Percentiles rank a stretch among this genome's conserved stretches.
These are phyloP conservation scores for Ochlodes sylvanus DNA, from an alignment of 2,888 invertebrate genomes.

Conservation along the genomic window DNA sequence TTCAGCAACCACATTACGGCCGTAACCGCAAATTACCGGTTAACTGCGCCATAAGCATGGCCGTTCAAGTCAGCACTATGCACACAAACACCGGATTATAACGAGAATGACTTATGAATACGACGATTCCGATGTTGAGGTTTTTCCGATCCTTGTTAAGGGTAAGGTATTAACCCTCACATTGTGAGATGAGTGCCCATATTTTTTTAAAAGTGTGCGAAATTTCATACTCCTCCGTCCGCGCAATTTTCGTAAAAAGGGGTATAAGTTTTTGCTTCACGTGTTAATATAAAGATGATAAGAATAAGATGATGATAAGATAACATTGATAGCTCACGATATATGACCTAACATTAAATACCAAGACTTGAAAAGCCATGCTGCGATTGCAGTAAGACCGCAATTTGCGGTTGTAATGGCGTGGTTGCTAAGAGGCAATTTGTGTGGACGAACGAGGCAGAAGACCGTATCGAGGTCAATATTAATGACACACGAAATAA, in stretches of 20 bases:
- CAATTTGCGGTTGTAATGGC: slow-evolving; percentile 49
- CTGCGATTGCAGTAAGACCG: slow-evolving; percentile 40
- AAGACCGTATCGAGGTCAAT: slow-evolving; percentile 17
- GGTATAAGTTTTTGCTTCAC: too few relatives aligned
- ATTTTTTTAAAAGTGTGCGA: too few relatives aligned
- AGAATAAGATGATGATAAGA: too few relatives aligned
- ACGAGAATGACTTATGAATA: neutral
- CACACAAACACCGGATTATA: slow-evolving; percentile 14
- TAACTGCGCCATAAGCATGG: slow-evolving; percentile 28
- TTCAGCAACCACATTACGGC: slow-evolving; percentile 28
- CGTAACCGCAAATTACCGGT: slow-evolving; percentile 34
- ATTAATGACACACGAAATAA: slow-evolving; percentile 8
- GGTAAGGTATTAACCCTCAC: too few relatives aligned
- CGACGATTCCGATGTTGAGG: too few relatives aligned
- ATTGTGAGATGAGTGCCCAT: too few relatives aligned
- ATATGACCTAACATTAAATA: slow-evolving; percentile 15
- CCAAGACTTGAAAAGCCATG: slow-evolving; percentile 5
- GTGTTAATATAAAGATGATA: too few relatives aligned
- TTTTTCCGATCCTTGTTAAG: too few relatives aligned
- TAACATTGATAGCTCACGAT: neutral
- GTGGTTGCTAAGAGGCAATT: slow-evolving; percentile 43
- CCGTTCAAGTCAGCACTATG: slow-evolving; percentile 23
- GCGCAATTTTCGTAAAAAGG: too few relatives aligned
- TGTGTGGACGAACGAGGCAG: slow-evolving; percentile 40
- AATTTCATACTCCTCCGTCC: too few relatives aligned